These are phyloP conservation scores for Laterallus jamaicensis DNA, from an alignment of 2,113 vertebrate genomes.

Conservation along the genomic window DNA sequence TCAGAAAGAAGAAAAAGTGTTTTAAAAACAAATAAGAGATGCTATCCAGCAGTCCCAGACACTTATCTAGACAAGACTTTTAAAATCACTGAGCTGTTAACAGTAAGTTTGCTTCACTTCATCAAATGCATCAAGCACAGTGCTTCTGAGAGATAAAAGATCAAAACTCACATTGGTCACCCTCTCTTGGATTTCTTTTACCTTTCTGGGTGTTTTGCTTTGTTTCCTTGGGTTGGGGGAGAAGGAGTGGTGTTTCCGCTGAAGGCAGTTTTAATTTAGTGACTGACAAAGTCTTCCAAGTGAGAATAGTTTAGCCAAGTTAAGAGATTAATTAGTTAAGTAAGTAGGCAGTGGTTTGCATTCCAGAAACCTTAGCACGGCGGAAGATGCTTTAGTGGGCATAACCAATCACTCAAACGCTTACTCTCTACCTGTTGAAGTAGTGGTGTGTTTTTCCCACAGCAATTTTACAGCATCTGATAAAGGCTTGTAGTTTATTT, in stretches of 20 bases:
- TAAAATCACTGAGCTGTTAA: slow-evolving; percentile 62
- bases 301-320: not conserved
- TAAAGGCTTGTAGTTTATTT: not conserved
- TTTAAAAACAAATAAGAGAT: slow-evolving; percentile 33
- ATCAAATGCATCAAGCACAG: not conserved
- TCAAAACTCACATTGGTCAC: not conserved
- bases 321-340: not conserved
- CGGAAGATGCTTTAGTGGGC: not conserved
- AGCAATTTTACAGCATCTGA: not conserved
- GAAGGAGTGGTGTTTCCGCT: not conserved
- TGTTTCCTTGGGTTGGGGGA: not conserved
- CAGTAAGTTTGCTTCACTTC: slow-evolving; percentile 6
- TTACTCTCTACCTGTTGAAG: not conserved
- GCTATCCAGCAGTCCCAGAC: not conserved
- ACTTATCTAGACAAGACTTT: not conserved
- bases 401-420: not conserved
- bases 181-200: not conserved
- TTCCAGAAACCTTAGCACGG: not conserved
- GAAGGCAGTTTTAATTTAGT: not conserved
- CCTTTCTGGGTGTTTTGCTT: not conserved
- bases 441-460: not conserved
- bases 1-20: slow-evolving; percentile 26
- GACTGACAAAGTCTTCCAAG: not conserved
- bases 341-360: not conserved
- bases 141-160: not conserved